Percentiles rank a stretch among this genome's conserved stretches.
Conservation (phyloP, 2,888 invertebrate species). For the Syrphus vitripennis region DNA sequence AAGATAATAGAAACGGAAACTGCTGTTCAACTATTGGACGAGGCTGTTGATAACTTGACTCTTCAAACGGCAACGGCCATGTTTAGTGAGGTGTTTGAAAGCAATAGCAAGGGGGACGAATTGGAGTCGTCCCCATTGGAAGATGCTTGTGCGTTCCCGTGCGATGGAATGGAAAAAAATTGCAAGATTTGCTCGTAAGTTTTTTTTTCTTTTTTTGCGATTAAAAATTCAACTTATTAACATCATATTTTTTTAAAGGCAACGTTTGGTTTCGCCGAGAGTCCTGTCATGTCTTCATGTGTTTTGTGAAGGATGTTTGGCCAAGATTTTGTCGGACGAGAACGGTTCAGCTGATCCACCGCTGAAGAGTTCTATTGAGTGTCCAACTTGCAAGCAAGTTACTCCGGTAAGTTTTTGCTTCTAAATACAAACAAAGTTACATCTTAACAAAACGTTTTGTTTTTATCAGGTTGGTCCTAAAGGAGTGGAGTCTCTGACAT, state of each 20-base stretch:
- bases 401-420: slow-evolving; percentile 84
- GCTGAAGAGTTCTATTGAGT: slow-evolving; percentile 82
- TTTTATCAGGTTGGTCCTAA: slow-evolving; percentile 85
- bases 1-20: slow-evolving; percentile 52
- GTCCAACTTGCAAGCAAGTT: slow-evolving; percentile 92
- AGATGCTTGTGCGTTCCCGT: slow-evolving; percentile 78
- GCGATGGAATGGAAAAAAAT: slow-evolving; percentile 83
- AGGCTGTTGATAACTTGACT: slow-evolving; percentile 65
- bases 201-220: not conserved
- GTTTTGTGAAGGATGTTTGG: slow-evolving; percentile 95
- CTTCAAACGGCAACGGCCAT: slow-evolving; percentile 71
- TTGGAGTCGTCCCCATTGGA: slow-evolving; percentile 79
- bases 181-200: slow-evolving; percentile 87
- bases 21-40: slow-evolving; percentile 56
- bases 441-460: not conserved
- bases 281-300: slow-evolving; percentile 96
- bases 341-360: slow-evolving; percentile 82
- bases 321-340: slow-evolving; percentile 88
- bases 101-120: slow-evolving; percentile 75
- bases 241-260: slow-evolving; percentile 80
- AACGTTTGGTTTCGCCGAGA: slow-evolving; percentile 90
- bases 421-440: not conserved
- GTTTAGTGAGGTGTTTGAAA: slow-evolving; percentile 77
- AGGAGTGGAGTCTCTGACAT: slow-evolving; percentile 90
- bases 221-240: not conserved